Evolutionary conservation across 2,888 invertebrate genomes (phyloP).

Genomic region (Daptonema setosum): DNA sequence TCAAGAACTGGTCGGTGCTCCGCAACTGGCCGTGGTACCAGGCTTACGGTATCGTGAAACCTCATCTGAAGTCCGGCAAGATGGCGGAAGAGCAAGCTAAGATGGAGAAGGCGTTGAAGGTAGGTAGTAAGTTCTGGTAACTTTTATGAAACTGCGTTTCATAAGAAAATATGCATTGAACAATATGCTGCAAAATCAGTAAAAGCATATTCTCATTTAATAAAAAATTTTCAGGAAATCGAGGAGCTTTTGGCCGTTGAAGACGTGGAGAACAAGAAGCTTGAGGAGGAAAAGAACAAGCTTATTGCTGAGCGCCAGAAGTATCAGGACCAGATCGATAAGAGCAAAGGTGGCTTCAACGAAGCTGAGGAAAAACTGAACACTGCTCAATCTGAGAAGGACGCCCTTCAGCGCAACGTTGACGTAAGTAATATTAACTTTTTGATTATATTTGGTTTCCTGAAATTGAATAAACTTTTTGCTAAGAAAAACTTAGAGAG

Average conservation of each 20-base stretch:
- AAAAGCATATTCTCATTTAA: neutral
- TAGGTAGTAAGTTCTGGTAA: neutral
- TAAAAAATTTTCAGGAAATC: neutral
- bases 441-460: too few relatives aligned
- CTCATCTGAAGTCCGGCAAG: slow-evolving; percentile 88
- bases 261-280: neutral
- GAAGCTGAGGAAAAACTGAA: neutral
- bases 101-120: neutral
- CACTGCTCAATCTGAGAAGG: neutral
- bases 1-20: slow-evolving; percentile 29
- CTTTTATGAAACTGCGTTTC: too few relatives aligned
- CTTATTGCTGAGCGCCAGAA: slow-evolving; percentile 74
- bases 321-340: slow-evolving; percentile 28
- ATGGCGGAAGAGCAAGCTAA: slow-evolving; percentile 88
- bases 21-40: slow-evolving; percentile 99
- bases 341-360: neutral
- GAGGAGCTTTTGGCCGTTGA: neutral
- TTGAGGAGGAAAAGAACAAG: slow-evolving; percentile 29
- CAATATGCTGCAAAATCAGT: too few relatives aligned
- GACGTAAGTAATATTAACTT: neutral
- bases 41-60: slow-evolving; percentile 93
- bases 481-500: too few relatives aligned
- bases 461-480: too few relatives aligned
- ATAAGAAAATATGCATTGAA: too few relatives aligned
- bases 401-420: neutral